Percentiles rank a stretch among this genome's conserved stretches.
Evolutionary conservation across 2,113 vertebrate species (phyloP).

Genomic region (Orientallactaga bullata): DNA sequence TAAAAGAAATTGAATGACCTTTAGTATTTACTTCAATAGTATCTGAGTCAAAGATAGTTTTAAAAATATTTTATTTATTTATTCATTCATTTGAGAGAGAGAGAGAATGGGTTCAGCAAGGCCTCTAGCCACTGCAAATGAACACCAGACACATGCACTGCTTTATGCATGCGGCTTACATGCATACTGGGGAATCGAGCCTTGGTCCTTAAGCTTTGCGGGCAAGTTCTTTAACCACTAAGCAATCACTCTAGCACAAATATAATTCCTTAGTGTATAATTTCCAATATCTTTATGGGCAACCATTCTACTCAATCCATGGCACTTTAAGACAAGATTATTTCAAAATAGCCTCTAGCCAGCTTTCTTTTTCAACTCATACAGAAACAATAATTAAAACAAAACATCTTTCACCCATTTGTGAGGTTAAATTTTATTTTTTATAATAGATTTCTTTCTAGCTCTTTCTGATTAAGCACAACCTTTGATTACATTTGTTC

Average conservation of each 20-base stretch:
- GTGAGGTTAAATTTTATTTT: conserved; percentile 52
- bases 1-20: conserved; percentile 21
- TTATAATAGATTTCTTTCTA: conserved; percentile 64
- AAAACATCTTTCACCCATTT: conserved; percentile 23
- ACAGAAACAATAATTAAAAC: conserved; percentile 64
- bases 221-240: too few species aligned
- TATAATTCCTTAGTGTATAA: background rate
- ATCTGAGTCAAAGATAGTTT: conserved; percentile 40
- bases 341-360: conserved; percentile 19
- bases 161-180: too few species aligned
- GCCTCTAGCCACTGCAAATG: too few species aligned
- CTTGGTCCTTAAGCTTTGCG: too few species aligned
- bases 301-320: conserved; percentile 20
- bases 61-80: too few species aligned
- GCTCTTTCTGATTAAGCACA: conserved; percentile 41
- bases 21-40: conserved; percentile 46
- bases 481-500: conserved; percentile 62
- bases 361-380: conserved; percentile 50
- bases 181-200: too few species aligned
- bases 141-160: too few species aligned
- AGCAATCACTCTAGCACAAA: too few species aligned
- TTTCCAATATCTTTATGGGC: conserved; percentile 7
- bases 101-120: too few species aligned
- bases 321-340: conserved; percentile 31
- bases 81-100: too few species aligned